Evolutionary conservation across 2,113 vertebrate species (phyloP).

Genomic region (Morone saxatilis): DNA sequence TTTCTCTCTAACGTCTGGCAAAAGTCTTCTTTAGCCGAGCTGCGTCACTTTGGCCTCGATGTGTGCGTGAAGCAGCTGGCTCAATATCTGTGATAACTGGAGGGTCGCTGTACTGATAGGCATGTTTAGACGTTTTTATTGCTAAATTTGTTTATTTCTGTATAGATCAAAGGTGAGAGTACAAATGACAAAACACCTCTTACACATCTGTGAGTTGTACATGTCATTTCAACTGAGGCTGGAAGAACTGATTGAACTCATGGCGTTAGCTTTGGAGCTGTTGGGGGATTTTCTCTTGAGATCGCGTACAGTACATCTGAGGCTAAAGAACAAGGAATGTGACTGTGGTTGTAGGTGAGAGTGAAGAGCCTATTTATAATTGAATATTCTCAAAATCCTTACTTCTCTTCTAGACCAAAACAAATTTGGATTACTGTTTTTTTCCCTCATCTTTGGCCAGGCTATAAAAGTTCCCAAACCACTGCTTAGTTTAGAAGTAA

Average conservation of each 20-base stretch:
- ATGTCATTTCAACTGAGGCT: slow-evolving; percentile 66
- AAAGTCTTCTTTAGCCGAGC: slow-evolving; percentile 80
- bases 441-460: not conserved
- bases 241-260: slow-evolving; percentile 41
- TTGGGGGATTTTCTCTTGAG: slow-evolving; percentile 40
- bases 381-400: slow-evolving; percentile 4
- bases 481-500: not conserved
- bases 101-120: slow-evolving; percentile 86
- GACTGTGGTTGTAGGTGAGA: slow-evolving; percentile 12
- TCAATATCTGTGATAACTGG: slow-evolving; percentile 87
- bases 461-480: slow-evolving; percentile 25
- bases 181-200: slow-evolving; percentile 74
- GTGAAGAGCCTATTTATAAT: slow-evolving; percentile 37
- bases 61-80: slow-evolving; percentile 74
- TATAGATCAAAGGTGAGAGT: slow-evolving; percentile 80
- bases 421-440: not conserved
- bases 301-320: slow-evolving; percentile 37
- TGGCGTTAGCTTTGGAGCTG: slow-evolving; percentile 42
- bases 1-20: slow-evolving; percentile 65
- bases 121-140: slow-evolving; percentile 81
- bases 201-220: slow-evolving; percentile 63
- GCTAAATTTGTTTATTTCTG: slow-evolving; percentile 83
- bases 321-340: slow-evolving; percentile 58
- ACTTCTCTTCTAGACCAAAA: slow-evolving; percentile 2
- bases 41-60: slow-evolving; percentile 63